A percentile compares a stretch with the other conserved stretches of the same genome.
Evolutionary conservation across 2,797 vertebrate species (phyloP).

Genomic region (Cynodonichthys magdalenae): DNA sequence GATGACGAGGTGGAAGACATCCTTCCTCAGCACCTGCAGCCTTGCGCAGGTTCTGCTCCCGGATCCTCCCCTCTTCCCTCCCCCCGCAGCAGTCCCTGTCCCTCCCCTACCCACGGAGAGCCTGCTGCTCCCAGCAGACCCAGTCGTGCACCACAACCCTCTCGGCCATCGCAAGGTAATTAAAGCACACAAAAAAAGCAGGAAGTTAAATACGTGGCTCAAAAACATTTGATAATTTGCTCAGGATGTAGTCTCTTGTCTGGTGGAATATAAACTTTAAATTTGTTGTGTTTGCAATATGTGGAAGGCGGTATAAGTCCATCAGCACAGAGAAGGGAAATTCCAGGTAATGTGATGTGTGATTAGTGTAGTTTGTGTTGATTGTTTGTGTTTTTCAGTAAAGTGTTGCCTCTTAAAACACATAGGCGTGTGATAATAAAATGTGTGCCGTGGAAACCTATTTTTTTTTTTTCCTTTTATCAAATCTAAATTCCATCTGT

Average conservation of each 20-base stretch:
- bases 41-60: conserved; percentile 79
- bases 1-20: conserved; percentile 97
- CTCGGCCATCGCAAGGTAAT: conserved; percentile 82
- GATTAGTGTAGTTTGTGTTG: conserved; percentile 19
- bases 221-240: not conserved
- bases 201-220: not conserved
- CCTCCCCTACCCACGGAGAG: conserved; percentile 91
- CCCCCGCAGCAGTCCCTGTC: conserved; percentile 91
- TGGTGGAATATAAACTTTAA: conserved; percentile 42
- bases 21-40: conserved; percentile 94
- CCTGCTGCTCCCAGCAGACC: conserved; percentile 84
- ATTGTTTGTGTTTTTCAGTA: conserved; percentile 12
- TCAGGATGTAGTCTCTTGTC: not conserved
- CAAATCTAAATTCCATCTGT: not conserved
- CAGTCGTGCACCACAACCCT: conserved; percentile 81
- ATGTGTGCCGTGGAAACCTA: conserved; percentile 17
- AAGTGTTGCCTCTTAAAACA: conserved; percentile 24
- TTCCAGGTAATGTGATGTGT: conserved; percentile 64
- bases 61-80: conserved; percentile 89
- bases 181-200: not conserved
- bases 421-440: conserved; percentile 9
- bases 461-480: not conserved
- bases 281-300: conserved; percentile 58
- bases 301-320: conserved; percentile 71
- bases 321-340: conserved; percentile 56